phyloP scores from a whole-genome alignment of 2,888 invertebrate genomes.

The Macropis europaea region DNA sequence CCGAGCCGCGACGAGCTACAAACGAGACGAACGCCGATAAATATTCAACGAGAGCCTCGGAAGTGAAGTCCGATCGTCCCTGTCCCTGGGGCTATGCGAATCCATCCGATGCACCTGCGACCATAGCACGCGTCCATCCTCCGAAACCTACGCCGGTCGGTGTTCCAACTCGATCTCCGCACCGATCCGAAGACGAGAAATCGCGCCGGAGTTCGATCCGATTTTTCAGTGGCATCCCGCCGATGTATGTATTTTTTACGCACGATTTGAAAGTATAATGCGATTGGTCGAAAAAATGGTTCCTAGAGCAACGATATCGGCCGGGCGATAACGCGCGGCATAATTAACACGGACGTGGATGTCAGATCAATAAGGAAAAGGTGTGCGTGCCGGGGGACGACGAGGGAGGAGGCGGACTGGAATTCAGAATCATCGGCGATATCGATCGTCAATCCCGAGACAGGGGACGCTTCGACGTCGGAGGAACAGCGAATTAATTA shows the following conservation, averaged over 20 bases:
- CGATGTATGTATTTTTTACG: neutral
- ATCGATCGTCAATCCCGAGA: slow-evolving; percentile 59
- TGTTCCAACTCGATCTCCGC: neutral
- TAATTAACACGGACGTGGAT: slow-evolving; percentile 44
- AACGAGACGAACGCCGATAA: slow-evolving; percentile 63
- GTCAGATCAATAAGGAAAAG: slow-evolving; percentile 48
- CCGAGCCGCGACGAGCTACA: slow-evolving; percentile 56
- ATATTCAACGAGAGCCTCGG: slow-evolving; percentile 61
- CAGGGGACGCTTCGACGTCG: slow-evolving; percentile 41
- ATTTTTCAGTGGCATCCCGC: neutral
- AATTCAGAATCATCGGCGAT: slow-evolving; percentile 49
- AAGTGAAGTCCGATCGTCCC: slow-evolving; percentile 44
- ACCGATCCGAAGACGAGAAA: neutral
- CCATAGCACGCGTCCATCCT: slow-evolving; percentile 18
- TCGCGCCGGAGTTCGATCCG: neutral
- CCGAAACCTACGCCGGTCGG: neutral
- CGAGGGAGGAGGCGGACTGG: slow-evolving; percentile 26
- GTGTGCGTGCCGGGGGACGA: slow-evolving; percentile 38
- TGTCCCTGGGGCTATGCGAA: slow-evolving; percentile 34
- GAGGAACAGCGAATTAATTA: slow-evolving; percentile 58
- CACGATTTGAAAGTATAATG: slow-evolving; percentile 42
- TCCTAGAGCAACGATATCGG: slow-evolving; percentile 22
- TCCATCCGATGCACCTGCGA: slow-evolving; percentile 36
- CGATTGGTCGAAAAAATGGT: slow-evolving; percentile 24
- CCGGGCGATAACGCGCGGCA: slow-evolving; percentile 8